A percentile compares a stretch with the other conserved stretches of the same genome.
Evolutionary conservation across 2,113 vertebrate genomes (phyloP).

Genomic region (Campylomormyrus tamandua): DNA sequence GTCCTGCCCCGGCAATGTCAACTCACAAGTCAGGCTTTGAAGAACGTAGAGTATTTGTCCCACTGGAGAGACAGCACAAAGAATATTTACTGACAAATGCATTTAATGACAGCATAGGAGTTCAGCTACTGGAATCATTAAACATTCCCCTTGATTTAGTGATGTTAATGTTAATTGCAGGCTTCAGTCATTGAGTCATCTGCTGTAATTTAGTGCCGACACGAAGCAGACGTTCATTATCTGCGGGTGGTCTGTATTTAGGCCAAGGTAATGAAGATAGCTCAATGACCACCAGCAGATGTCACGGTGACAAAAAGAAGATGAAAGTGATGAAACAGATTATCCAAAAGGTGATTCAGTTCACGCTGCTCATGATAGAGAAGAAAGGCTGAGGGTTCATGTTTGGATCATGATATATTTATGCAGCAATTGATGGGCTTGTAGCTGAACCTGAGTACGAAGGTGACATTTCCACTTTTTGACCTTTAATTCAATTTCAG

Average conservation of each 20-base stretch:
- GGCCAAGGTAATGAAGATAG: neutral
- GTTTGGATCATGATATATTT: neutral
- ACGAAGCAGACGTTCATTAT: slow-evolving; percentile 4
- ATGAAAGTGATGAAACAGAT: neutral
- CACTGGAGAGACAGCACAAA: neutral
- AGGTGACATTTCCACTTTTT: neutral
- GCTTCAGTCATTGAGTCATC: neutral
- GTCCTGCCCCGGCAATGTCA: neutral
- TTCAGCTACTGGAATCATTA: neutral
- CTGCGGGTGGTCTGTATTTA: neutral
- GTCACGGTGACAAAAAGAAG: neutral
- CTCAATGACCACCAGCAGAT: neutral
- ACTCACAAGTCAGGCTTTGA: neutral
- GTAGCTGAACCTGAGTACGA: neutral
- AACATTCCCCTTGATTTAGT: neutral
- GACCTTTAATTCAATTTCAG: neutral
- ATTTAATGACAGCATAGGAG: neutral
- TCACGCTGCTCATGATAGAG: neutral
- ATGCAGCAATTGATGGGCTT: neutral
- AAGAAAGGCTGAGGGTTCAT: neutral
- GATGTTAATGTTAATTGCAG: slow-evolving; percentile 2
- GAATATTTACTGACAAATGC: neutral
- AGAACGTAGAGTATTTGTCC: neutral
- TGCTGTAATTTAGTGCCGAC: neutral
- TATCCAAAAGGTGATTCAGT: neutral